phyloP scores from a whole-genome alignment of 2,797 vertebrate genomes.

The Halcyon badia region DNA sequence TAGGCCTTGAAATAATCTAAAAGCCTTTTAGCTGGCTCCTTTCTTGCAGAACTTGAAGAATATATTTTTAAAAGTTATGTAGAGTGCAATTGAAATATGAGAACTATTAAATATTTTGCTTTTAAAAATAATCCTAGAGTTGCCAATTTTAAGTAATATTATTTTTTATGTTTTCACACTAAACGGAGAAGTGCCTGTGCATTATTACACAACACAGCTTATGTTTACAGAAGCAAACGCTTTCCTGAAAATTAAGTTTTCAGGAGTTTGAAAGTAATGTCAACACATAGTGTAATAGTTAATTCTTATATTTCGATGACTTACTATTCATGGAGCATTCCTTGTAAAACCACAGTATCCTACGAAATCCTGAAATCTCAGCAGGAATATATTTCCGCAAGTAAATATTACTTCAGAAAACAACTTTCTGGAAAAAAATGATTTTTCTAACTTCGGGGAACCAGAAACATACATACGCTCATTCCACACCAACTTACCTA shows the following conservation, averaged over 20 bases:
- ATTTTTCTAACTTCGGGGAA: not conserved
- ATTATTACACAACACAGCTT: not conserved
- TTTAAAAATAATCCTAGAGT: not conserved
- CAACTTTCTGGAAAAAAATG: accelerated
- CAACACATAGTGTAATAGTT: not conserved
- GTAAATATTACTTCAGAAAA: not conserved
- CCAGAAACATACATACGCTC: not conserved
- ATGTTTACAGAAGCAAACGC: not conserved
- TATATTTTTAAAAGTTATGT: not conserved
- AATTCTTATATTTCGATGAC: not conserved
- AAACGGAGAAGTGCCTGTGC: not conserved
- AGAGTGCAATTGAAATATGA: not conserved
- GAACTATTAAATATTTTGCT: slow-evolving; percentile 5
- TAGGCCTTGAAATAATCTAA: not conserved
- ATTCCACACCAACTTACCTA: slow-evolving; percentile 80
- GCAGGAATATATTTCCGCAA: not conserved
- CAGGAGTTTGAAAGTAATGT: not conserved
- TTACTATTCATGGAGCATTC: not conserved
- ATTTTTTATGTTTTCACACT: not conserved
- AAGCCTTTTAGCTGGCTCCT: not conserved
- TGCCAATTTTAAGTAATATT: not conserved
- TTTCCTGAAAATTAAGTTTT: not conserved
- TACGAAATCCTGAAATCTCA: not conserved
- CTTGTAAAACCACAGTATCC: not conserved
- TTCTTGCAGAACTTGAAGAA: not conserved